These are phyloP conservation scores for Sarcophilus harrisii DNA, from an alignment of 2,797 vertebrate species.

Conservation along the genomic window DNA sequence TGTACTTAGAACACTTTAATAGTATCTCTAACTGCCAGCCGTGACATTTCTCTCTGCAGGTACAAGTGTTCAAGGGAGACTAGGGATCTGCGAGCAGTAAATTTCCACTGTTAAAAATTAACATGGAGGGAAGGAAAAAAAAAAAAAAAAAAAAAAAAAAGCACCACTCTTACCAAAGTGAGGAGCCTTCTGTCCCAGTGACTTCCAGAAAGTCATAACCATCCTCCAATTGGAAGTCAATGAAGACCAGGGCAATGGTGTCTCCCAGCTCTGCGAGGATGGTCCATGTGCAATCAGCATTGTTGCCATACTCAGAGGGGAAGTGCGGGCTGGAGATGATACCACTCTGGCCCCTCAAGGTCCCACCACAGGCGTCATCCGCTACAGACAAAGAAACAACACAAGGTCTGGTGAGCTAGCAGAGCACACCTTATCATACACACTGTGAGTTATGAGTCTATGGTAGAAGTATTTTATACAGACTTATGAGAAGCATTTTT, in stretches of 20 bases:
- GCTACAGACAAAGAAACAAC: conserved; percentile 85
- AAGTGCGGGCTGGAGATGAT: conserved; percentile 97
- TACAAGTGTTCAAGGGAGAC: background rate
- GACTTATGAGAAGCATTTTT: background rate
- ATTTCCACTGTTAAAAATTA: background rate
- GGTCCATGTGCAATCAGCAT: conserved; percentile 99
- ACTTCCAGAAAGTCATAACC: conserved; percentile 98
- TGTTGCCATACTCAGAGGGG: conserved; percentile 96
- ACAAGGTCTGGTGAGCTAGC: conserved; percentile 11
- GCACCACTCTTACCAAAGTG: conserved; percentile 92
- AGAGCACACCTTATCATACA: background rate
- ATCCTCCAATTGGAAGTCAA: conserved; percentile 98
- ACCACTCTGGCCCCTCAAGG: conserved; percentile 96
- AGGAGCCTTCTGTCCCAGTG: conserved; percentile 96
- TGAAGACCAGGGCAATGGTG: conserved; percentile 97
- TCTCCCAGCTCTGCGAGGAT: conserved; percentile 97
- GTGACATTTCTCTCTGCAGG: background rate
- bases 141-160: background rate
- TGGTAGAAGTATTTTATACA: background rate
- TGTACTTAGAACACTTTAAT: background rate
- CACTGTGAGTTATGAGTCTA: background rate
- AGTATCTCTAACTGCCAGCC: accelerated
- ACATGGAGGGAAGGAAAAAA: no score
- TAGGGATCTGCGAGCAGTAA: background rate
- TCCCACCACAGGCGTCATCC: conserved; percentile 97